Base-by-base conservation (phyloP, 2,888 invertebrate genomes). In the Campoplex capitator region DNA sequence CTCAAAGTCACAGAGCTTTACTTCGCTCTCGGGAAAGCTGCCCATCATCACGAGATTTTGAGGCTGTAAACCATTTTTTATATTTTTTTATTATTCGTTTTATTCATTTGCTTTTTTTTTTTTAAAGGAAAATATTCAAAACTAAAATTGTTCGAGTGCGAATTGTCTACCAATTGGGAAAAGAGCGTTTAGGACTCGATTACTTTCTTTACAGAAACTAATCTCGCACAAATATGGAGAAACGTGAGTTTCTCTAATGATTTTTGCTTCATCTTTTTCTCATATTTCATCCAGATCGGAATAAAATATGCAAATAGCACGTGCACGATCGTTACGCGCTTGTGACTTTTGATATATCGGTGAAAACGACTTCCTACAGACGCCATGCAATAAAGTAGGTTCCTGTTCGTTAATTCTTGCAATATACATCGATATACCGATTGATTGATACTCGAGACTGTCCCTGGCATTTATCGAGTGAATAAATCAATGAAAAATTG, bases 21-120 rank as follows among this genome's bases (percentile, higher is more conserved):
- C 95, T 90, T 96, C 95, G 91, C 96, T 95, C 88, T 95, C 95
- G 2, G 96, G 96, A 89, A 95, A 95, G 54, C 94, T 94, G 62
- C 95, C 95, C 89, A 96, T 96, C 93, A 97, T 94, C 77, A 97
- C 95, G 87, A 97, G 95, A 94, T 97, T 97, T 93, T 96, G 96
- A 16, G 96, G 96, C 96, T 96, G 95, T n/a, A 95, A 80, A 42
- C 9, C 78, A 78, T 62, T 62, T 74, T 56, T 45, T 8, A 16
- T 75, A 0, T 6, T 9, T 42, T 42, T 23, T 23, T 23, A 23
- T 23, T 23, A 23, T 23, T 23, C 23, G 23, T 23, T 23, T 23
- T 23, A 23, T 23, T 23, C 23, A 23, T 23, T 23, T 23, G n/a
- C 23, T 23, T 23, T 23, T 23, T 23, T 23, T 23, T 23, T 23